phyloP scores from a whole-genome alignment of 2,113 vertebrate species.

The Hipposideros armiger region DNA sequence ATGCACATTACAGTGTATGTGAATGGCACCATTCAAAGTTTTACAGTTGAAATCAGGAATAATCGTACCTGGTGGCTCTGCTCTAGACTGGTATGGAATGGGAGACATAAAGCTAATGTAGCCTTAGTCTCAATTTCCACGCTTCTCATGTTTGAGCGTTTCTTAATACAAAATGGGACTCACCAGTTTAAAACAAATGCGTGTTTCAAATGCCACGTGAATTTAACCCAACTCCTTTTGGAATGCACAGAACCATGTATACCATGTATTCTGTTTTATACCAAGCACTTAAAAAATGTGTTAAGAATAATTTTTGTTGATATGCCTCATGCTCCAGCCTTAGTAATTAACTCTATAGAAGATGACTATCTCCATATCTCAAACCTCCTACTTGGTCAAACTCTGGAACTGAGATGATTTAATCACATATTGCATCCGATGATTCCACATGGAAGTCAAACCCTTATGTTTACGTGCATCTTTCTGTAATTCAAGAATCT shows the following conservation, averaged over 20 bases:
- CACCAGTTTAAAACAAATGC: not conserved
- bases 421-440: not conserved
- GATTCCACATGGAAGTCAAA: not conserved
- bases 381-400: not conserved
- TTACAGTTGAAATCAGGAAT: not conserved
- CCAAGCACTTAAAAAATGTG: not conserved
- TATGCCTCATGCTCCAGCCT: not conserved
- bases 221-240: not conserved
- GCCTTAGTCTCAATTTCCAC: not conserved
- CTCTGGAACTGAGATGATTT: not conserved
- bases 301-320: not conserved
- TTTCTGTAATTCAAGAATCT: not conserved
- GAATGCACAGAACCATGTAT: not conserved
- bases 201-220: not conserved
- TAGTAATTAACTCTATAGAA: not conserved
- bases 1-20: not conserved
- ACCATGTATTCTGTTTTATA: not conserved
- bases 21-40: accelerated
- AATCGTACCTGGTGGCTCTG: not conserved
- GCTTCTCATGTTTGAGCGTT: not conserved
- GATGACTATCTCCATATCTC: not conserved
- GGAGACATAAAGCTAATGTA: no score
- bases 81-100: no score
- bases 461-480: not conserved
- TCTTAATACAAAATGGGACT: not conserved